Evolutionary conservation across 2,888 invertebrate genomes (phyloP), one percentile per base, ranked within the genome.

Genomic region (Dasypogon diadema): DNA sequence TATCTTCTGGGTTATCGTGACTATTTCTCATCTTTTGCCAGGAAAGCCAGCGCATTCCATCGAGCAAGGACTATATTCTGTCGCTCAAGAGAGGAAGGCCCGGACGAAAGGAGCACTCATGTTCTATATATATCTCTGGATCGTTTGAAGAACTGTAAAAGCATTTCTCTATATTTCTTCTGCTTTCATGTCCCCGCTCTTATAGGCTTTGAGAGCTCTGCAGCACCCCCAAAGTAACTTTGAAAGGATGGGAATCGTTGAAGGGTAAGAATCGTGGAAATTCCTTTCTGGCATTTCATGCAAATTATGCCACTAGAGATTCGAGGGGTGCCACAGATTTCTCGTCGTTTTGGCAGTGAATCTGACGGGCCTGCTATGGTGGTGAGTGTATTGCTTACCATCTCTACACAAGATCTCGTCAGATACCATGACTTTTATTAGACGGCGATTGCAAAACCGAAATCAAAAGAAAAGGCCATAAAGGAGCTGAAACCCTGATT

Each of bases 281-380:
- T 74, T 74, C 24, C 60, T 74, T 46, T 42, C 24, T 74, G 74
- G 60, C 51, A 60, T 74, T 74, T 60, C 60, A 74, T 74, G 74
- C 51, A 74, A 74, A 74, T 74, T 74, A 74, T 74, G 60, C 60
- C 26, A 58, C 24, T 22, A n/a, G 56, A 58, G 46, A 24, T 12
- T n/a, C n/a, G 73, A 16, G 42, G 16, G 16, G 18, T 22, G n/a
- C 37, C n/a, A 21, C 16, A 51, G 54, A 70, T 37, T 70, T 54
- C 34, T 26, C 16, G 14, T 68, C n/a, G 68, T 22, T 26, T 51
- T 51, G 48, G 51, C 16, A 54, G 18, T 18, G 18, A 34, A 51
- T 70, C 16, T 54, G 51, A 46, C 12, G 34, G 34, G 24, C 10
- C 18, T n/a, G n/a, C n/a, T n/a, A 14, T 22, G 30, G 10, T 8